Evolutionary conservation across 2,888 invertebrate genomes (phyloP).

Genomic region (Apotomis betuletana): DNA sequence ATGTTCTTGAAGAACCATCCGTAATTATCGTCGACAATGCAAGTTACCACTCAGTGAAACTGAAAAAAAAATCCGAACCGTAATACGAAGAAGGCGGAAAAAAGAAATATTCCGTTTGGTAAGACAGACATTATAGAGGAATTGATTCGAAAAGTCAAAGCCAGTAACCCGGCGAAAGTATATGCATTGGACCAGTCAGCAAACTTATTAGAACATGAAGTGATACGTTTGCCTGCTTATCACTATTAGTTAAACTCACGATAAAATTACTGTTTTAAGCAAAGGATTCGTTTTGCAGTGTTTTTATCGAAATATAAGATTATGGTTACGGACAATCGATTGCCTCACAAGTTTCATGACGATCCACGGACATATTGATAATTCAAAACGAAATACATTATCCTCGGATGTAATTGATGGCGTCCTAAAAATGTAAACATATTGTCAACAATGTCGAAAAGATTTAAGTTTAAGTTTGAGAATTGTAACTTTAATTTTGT

Average conservation of each 20-base stretch:
- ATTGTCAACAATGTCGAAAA: slow-evolving; percentile 6
- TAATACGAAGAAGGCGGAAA: not conserved
- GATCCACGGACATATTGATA: not conserved
- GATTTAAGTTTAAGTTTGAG: not conserved
- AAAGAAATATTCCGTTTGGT: not conserved
- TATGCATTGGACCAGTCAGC: slow-evolving; percentile 13
- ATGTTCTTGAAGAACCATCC: too few relatives aligned
- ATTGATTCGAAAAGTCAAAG: slow-evolving; percentile 1
- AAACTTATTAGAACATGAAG: slow-evolving; percentile 14
- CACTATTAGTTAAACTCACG: not conserved
- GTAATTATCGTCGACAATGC: not conserved
- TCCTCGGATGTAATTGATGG: slow-evolving; percentile 4
- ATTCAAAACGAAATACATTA: not conserved
- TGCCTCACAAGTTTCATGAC: not conserved
- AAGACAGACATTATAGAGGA: not conserved
- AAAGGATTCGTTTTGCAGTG: not conserved
- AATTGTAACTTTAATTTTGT: too few relatives aligned
- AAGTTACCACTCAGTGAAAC: too few relatives aligned
- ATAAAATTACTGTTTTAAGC: not conserved
- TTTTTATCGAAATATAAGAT: slow-evolving; percentile 4
- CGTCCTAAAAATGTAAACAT: not conserved
- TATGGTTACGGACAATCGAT: slow-evolving; percentile 1
- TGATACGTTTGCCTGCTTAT: slow-evolving; percentile 8
- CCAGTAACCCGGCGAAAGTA: not conserved
- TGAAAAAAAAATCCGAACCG: too few relatives aligned